Base-by-base conservation (phyloP, 2,113 vertebrate species). In the Chitala chitala region DNA sequence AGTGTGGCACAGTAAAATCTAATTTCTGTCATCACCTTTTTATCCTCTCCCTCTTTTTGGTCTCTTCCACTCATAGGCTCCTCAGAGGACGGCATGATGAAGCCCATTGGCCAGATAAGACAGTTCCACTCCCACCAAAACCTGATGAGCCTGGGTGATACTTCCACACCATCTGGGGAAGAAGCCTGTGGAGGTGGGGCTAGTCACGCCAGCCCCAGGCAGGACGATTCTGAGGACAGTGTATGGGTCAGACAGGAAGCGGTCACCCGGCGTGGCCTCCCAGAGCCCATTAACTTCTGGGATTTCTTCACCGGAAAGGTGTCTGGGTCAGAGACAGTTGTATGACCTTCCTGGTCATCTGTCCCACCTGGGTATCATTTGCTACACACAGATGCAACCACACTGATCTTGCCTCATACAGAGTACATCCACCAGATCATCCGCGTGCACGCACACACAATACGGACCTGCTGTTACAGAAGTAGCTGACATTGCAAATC, bases 91-190 rank as follows among this genome's bases (percentile, higher is more conserved):
- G 44, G 75, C 33, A 31, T 81, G 1, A 46, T 82, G n/a, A 91
- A 89, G 77, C 88, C 87, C 72, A 87, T 92, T 69, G 65, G 76
- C 66, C 85, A 89, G 79, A 85, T 89, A 75, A 83, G 90, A 10
- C 91, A 90, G 76, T 92, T 90, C 80, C 87, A 90, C 80, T 92
- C 91, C 50, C 90, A 92, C 76, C 89, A 91, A 81, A 89, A 92
- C 83, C 85, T 92, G 71, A 78, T 90, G 31, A 90, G 88, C 78
- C 77, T 92, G 78, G 26, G 72, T 26, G 86, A 83, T 59, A 38
- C 83, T 4, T 12, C 78, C 81, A 3, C 46, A 61, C 63, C 76
- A 20, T 38, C n/a, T 9, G 69, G 75, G 31, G 77, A 63, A 74
- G 20, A 55, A 5, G 20, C 77, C 0, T 71, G 71, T 0, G 70